Base-by-base conservation (phyloP, 2,797 vertebrate species). In the Taenioides sp. region DNA sequence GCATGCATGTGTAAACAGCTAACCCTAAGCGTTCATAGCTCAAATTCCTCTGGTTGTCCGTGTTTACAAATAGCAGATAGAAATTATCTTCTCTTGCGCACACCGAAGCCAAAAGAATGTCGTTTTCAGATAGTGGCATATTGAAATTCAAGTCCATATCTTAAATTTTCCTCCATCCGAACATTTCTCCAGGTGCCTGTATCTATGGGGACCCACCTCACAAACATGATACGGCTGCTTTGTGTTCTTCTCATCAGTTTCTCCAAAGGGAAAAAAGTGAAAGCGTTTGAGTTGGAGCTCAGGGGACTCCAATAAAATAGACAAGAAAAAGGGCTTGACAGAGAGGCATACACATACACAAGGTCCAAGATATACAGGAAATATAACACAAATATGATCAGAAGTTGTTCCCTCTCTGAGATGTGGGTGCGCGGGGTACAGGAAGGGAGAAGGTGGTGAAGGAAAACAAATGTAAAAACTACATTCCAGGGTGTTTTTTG, bases 11-110 rank as follows among this genome's bases (percentile, higher is more conserved):
- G 81, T 84, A 81, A 87, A 89, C 82, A 80, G 71, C 79, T 78
- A 72, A 80, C 57, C 74, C 82, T 70, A 70, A 80, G 80, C 82
- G 80, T 37, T 86, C 87, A 89, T 89, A 87, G 75, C 71, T 91
- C 65, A 60, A n/a, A 91, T 90, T 88, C 79, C 80, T 88, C 67
- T 55, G 76, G 47, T 73, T 66, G 28, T 79, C 64, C 58, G 1
- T 81, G 83, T 90, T 87, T 85, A 82, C 76, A 84, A 83, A 82
- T 64, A 82, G 79, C 50, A 78, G 81, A 78, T 60, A 79, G 55
- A 82, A 23, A 73, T 49, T 80, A 37, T 75, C 43, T 40, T 71
- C 5, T 25, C 71, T 75, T 58, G 47, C 49, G 43, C 11, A 43
- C 70, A 65, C 71, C 12, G 64, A 72, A 78, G 65, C 71, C 57